Evolutionary conservation across 2,888 invertebrate genomes (phyloP).

Genomic region (Stenichneumon culpator): DNA sequence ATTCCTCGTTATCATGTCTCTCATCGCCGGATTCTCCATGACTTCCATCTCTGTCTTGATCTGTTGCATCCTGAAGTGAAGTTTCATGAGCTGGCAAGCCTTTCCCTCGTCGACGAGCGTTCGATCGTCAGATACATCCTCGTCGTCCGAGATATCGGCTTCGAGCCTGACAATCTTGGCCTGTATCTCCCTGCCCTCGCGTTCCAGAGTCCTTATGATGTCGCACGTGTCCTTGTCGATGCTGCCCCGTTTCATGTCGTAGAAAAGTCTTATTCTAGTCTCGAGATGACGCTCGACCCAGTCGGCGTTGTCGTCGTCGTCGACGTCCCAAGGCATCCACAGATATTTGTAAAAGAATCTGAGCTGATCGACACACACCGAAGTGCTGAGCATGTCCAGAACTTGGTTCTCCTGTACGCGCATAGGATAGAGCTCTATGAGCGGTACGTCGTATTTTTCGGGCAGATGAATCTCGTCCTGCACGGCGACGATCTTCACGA

Average conservation of each 20-base stretch:
- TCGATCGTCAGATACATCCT: constrained; percentile 69
- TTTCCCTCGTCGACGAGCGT: constrained; percentile 79
- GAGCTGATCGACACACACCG: constrained; percentile 89
- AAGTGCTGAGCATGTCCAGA: constrained; percentile 87
- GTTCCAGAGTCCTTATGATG: constrained; percentile 86
- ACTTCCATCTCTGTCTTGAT: constrained; percentile 88
- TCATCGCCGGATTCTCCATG: constrained; percentile 87
- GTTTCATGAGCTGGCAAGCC: constrained; percentile 86
- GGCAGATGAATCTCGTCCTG: constrained; percentile 89
- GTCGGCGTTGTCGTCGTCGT: constrained; percentile 88
- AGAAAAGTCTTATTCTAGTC: constrained; percentile 87
- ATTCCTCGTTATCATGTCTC: constrained; percentile 84
- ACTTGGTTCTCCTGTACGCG: constrained; percentile 87
- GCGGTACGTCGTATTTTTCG: constrained; percentile 87
- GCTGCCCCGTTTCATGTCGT: constrained; percentile 87
- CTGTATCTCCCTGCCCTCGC: constrained; percentile 87
- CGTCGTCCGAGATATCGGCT: constrained; percentile 82
- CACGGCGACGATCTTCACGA: constrained; percentile 88
- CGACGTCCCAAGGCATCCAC: constrained; percentile 91
- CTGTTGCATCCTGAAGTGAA: constrained; percentile 87
- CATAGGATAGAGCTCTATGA: constrained; percentile 89
- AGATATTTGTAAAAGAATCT: constrained; percentile 89
- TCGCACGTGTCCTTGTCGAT: constrained; percentile 86
- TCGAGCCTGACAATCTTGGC: constrained; percentile 85
- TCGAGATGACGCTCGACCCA: constrained; percentile 87